Evolutionary conservation across 2,797 vertebrate genomes (phyloP).

Genomic region (Melanotaenia parkinsoni): DNA sequence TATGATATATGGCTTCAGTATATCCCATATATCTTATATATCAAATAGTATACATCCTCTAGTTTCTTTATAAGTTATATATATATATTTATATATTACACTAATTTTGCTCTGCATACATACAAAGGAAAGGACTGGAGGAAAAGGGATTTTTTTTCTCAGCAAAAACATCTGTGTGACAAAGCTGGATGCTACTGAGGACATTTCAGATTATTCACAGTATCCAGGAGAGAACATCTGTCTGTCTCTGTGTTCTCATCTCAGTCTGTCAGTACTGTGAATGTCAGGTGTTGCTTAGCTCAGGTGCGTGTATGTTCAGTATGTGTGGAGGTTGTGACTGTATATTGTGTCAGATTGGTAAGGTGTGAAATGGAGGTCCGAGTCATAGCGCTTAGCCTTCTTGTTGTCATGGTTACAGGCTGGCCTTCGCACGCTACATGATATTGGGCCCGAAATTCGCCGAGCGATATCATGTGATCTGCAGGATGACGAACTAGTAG

Average conservation of each 20-base stretch:
- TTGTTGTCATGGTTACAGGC: constrained; percentile 93
- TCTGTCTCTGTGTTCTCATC: constrained; percentile 75
- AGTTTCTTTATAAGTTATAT: constrained; percentile 38
- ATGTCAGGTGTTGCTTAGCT: constrained; percentile 68
- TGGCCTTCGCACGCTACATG: constrained; percentile 98
- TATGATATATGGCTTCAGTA: constrained; percentile 63
- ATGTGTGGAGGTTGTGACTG: constrained; percentile 65
- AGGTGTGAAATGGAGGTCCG: constrained; percentile 66
- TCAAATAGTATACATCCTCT: constrained; percentile 47
- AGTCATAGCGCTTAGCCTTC: constrained; percentile 68
- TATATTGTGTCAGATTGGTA: constrained; percentile 58
- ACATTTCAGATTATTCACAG: constrained; percentile 25
- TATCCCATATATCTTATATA: constrained; percentile 60
- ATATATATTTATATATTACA: constrained; percentile 21
- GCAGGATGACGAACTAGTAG: constrained; percentile 98
- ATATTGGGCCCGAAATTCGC: constrained; percentile 99
- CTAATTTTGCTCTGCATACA: constrained; percentile 22
- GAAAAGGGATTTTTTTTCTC: constrained; percentile 8
- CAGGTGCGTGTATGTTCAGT: constrained; percentile 62
- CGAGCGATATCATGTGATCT: constrained; percentile 99
- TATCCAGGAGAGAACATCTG: constrained; percentile 70
- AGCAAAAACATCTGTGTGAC: background rate
- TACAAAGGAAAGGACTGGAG: constrained; percentile 22
- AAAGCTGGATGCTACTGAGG: constrained; percentile 21
- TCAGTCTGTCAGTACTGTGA: constrained; percentile 73